Conservation (phyloP, 1,140 invertebrate species). For the Drosophila takahashii region DNA sequence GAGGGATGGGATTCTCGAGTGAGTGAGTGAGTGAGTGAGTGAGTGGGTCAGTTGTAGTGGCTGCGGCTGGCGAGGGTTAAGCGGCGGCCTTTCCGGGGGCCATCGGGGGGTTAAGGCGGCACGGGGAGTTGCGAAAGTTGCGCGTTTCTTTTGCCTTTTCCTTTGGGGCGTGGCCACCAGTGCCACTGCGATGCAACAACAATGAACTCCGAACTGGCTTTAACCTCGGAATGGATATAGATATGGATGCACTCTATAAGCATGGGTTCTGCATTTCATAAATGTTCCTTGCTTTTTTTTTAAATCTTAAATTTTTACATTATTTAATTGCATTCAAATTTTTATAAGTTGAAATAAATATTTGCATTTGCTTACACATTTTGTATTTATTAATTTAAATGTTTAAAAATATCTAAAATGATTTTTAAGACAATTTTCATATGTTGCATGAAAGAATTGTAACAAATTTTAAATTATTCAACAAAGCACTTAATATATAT, state of each 20-base stretch:
- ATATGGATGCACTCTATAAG: conserved; percentile 10
- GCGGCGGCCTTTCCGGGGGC: background rate
- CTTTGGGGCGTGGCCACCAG: conserved; percentile 18
- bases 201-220: conserved; percentile 25
- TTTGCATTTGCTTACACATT: too few relatives aligned
- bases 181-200: conserved; percentile 9
- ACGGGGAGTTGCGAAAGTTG: conserved; percentile 45
- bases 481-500: too few relatives aligned
- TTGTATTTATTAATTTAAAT: too few relatives aligned
- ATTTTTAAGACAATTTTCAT: too few relatives aligned
- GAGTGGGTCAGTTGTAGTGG: conserved; percentile 42
- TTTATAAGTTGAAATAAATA: too few relatives aligned
- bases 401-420: too few relatives aligned
- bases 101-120: background rate
- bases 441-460: too few relatives aligned
- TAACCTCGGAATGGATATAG: background rate
- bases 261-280: background rate
- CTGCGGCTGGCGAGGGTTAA: conserved; percentile 12
- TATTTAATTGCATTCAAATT: too few relatives aligned
- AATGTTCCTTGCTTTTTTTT: too few relatives aligned
- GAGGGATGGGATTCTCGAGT: conserved; percentile 18
- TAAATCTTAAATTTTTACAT: too few relatives aligned
- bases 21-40: conserved; percentile 55
- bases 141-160: conserved; percentile 31
- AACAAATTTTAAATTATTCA: too few relatives aligned